These are phyloP conservation scores for Dendronephthya gigantea DNA, from an alignment of 64 coral and sea anemone genomes.

Conservation along the genomic window DNA sequence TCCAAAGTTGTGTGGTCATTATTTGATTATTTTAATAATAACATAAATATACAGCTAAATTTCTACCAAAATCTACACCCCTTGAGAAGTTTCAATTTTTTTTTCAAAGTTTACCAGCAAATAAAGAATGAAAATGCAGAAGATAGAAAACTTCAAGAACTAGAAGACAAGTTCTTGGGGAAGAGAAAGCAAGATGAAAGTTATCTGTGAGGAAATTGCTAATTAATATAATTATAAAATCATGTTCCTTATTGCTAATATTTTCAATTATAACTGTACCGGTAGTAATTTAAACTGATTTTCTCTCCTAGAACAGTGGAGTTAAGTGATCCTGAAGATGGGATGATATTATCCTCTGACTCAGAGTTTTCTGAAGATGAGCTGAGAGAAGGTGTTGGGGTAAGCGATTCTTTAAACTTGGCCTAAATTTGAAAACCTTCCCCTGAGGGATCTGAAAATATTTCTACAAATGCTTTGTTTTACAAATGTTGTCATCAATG, in stretches of 20 bases:
- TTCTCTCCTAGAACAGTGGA: background rate
- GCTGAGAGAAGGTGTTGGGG: background rate
- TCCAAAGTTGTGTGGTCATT: no score
- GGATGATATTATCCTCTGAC: background rate
- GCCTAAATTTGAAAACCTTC: background rate
- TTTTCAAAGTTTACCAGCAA: constrained; percentile 41
- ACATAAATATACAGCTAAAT: no score
- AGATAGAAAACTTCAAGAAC: constrained; percentile 51
- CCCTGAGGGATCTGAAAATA: no score
- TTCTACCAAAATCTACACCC: no score
- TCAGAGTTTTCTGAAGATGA: background rate
- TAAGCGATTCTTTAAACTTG: background rate
- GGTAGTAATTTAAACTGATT: no score
- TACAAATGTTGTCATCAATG: no score
- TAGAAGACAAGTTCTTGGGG: constrained; percentile 69
- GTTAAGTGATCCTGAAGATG: background rate
- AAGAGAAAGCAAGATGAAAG: constrained; percentile 34
- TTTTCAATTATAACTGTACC: no score
- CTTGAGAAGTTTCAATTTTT: no score
- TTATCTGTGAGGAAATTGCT: background rate
- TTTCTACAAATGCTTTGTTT: no score
- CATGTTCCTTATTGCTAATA: background rate
- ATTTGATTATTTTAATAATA: no score
- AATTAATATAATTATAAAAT: background rate
- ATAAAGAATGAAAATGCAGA: constrained; percentile 47